Evolutionary conservation across 2,797 vertebrate genomes (phyloP).

Genomic region (Clarias laeviceps): DNA sequence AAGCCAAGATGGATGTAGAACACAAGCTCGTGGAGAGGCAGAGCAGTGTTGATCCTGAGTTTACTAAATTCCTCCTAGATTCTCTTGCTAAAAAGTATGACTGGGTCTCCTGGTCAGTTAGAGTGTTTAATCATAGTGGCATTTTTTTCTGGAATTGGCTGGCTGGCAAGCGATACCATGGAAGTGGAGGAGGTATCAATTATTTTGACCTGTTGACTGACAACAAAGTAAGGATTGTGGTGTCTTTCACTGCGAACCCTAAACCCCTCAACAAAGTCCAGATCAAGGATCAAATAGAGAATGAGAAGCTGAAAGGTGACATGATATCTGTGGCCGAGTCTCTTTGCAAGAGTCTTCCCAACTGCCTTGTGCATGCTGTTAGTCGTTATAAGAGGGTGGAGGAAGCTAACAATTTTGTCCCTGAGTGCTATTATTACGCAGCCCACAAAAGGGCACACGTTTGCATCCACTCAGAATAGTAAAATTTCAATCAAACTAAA

Average conservation of each 20-base stretch:
- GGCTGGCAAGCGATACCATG: constrained; percentile 77
- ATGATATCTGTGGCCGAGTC: constrained; percentile 73
- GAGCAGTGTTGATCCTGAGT: constrained; percentile 57
- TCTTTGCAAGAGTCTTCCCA: constrained; percentile 69
- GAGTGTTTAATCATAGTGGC: constrained; percentile 68
- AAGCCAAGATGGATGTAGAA: constrained; percentile 76
- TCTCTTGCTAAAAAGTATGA: constrained; percentile 75
- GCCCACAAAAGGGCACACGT: constrained; percentile 73
- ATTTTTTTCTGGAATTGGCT: constrained; percentile 80
- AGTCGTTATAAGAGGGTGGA: constrained; percentile 77
- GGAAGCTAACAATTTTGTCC: constrained; percentile 77
- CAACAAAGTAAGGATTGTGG: constrained; percentile 73
- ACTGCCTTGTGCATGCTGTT: constrained; percentile 76
- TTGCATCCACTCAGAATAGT: constrained; percentile 76
- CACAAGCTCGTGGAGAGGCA: constrained; percentile 63
- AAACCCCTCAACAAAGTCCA: constrained; percentile 71
- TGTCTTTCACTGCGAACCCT: constrained; percentile 75
- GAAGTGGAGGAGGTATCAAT: constrained; percentile 68
- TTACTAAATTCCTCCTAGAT: constrained; percentile 68
- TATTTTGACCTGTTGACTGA: constrained; percentile 76
- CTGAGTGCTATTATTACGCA: constrained; percentile 75
- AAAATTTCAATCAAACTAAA: not conserved
- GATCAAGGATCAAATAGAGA: constrained; percentile 72
- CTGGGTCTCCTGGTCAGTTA: constrained; percentile 80
- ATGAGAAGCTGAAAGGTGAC: constrained; percentile 71